Percentiles rank a stretch among this genome's conserved stretches.
phyloP scores from a whole-genome alignment of 2,113 vertebrate genomes.

The Apaloderma vittatum region DNA sequence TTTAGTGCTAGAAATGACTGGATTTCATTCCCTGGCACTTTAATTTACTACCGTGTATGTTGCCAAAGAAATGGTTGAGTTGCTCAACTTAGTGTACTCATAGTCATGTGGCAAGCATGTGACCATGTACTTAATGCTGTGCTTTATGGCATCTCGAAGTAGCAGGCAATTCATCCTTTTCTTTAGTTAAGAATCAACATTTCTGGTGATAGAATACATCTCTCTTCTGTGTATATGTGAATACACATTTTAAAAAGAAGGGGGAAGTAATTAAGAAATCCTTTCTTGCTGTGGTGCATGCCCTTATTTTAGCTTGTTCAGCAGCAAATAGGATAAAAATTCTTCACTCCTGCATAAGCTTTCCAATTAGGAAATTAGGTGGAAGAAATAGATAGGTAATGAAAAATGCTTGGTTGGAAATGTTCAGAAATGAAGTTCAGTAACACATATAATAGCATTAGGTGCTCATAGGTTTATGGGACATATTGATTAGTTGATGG shows the following conservation, averaged over 20 bases:
- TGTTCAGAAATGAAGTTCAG: constrained; percentile 30
- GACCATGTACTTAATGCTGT: neutral
- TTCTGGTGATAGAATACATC: neutral
- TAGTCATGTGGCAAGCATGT: neutral
- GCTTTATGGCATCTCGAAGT: neutral
- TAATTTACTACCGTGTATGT: neutral
- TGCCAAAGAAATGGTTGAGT: neutral
- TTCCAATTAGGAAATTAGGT: constrained; percentile 27
- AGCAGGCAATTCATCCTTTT: neutral
- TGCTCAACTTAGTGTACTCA: neutral
- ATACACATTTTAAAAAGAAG: neutral
- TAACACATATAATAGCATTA: constrained; percentile 8
- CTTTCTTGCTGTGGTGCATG: neutral
- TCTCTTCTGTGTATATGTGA: neutral
- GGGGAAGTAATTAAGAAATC: neutral
- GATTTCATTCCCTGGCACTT: neutral
- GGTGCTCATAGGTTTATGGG: neutral
- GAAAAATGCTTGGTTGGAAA: constrained; percentile 50
- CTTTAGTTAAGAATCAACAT: neutral
- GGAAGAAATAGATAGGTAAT: constrained; percentile 24
- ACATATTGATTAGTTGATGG: constrained; percentile 22
- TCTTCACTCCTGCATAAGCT: neutral
- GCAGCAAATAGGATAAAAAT: neutral
- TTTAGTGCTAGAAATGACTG: neutral
- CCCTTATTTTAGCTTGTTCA: neutral